Conservation (phyloP, 2,888 invertebrate genomes). For the Yponomeuta cagnagella region DNA sequence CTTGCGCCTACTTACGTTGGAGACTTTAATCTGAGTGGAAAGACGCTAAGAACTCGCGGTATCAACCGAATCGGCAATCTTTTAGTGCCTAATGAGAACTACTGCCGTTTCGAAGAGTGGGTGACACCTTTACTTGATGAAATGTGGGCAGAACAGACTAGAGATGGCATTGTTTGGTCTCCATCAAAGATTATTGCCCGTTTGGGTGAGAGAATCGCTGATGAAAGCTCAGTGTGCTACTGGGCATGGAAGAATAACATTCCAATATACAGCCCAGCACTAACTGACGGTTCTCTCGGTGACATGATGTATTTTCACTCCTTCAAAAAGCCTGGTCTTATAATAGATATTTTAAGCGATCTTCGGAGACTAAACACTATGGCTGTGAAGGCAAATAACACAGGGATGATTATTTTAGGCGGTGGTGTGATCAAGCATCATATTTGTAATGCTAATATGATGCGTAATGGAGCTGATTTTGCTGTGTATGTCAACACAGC, state of each 20-base stretch:
- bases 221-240: conserved; percentile 95
- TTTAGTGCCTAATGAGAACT: conserved; percentile 98
- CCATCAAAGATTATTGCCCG: conserved; percentile 79
- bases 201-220: conserved; percentile 92
- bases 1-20: conserved; percentile 95
- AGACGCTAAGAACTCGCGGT: conserved; percentile 86
- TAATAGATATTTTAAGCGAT: conserved; percentile 95
- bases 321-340: conserved; percentile 91
- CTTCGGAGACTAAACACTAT: conserved; percentile 92
- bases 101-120: conserved; percentile 99
- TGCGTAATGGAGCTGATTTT: conserved; percentile 98
- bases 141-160: conserved; percentile 91
- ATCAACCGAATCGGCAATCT: conserved; percentile 93
- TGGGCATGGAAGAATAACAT: conserved; percentile 98
- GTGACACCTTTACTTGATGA: conserved; percentile 93
- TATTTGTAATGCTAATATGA: conserved; percentile 99
- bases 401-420: conserved; percentile 98
- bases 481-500: conserved; percentile 97
- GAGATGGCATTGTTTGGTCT: conserved; percentile 87
- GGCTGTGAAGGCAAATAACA: conserved; percentile 92
- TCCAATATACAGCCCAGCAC: conserved; percentile 97
- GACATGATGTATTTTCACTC: conserved; percentile 99
- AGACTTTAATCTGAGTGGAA: conserved; percentile 90
- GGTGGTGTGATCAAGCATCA: conserved; percentile 99
- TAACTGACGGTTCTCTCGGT: conserved; percentile 97